Percentiles rank a stretch among this genome's conserved stretches.
Evolutionary conservation across 2,797 vertebrate genomes (phyloP).

Genomic region (Apogon hyalosoma): DNA sequence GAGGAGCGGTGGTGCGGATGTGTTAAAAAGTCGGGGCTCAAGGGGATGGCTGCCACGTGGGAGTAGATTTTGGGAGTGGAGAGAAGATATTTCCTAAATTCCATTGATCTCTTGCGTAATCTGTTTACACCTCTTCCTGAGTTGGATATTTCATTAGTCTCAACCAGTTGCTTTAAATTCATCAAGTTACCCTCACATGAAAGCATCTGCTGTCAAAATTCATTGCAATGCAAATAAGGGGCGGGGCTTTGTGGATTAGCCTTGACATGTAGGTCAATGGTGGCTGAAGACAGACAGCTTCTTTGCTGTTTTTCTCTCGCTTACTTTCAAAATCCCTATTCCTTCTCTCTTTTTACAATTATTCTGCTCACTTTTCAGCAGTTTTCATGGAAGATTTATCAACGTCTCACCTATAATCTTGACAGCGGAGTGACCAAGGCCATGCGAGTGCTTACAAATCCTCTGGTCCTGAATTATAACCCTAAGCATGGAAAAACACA

Average conservation of each 20-base stretch:
- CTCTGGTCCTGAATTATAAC: slow-evolving; percentile 64
- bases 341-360: slow-evolving; percentile 36
- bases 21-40: slow-evolving; percentile 37
- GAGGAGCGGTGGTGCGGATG: slow-evolving; percentile 38
- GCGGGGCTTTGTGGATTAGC: slow-evolving; percentile 41
- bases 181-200: slow-evolving; percentile 45
- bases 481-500: slow-evolving; percentile 56
- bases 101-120: slow-evolving; percentile 12
- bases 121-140: slow-evolving; percentile 13
- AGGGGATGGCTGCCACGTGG: slow-evolving; percentile 25
- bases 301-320: slow-evolving; percentile 50
- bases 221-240: slow-evolving; percentile 62
- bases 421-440: slow-evolving; percentile 61
- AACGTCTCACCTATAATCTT: slow-evolving; percentile 63
- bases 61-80: neutral
- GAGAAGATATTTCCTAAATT: slow-evolving; percentile 6
- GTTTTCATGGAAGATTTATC: slow-evolving; percentile 70
- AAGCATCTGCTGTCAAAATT: slow-evolving; percentile 59
- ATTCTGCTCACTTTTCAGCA: slow-evolving; percentile 62
- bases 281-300: slow-evolving; percentile 55
- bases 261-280: slow-evolving; percentile 67
- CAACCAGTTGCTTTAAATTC: slow-evolving; percentile 56
- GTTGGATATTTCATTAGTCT: slow-evolving; percentile 26
- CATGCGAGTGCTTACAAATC: slow-evolving; percentile 46
- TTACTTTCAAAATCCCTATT: slow-evolving; percentile 50